Evolutionary conservation across 2,797 vertebrate species (phyloP).

Genomic region (Pelodytes ibericus): DNA sequence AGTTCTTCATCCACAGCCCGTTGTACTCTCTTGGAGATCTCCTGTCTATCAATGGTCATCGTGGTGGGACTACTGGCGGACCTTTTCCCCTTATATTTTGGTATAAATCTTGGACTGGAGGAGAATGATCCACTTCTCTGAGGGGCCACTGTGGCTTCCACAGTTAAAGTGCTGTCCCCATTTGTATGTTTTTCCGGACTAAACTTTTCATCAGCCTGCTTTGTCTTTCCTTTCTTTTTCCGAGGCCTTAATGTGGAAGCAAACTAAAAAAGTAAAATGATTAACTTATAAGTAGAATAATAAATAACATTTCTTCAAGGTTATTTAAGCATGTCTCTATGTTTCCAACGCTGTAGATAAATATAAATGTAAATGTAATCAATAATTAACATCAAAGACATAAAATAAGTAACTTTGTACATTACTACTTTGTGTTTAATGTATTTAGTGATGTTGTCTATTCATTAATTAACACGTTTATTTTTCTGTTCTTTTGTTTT

Average conservation of each 20-base stretch:
- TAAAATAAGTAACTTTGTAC: too few species aligned
- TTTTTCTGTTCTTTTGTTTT: too few species aligned
- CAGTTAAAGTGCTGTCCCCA: background rate
- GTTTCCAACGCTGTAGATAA: too few species aligned
- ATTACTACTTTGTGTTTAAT: too few species aligned
- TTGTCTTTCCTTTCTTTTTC: constrained; percentile 60
- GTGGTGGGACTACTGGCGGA: constrained; percentile 51
- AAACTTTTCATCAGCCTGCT: constrained; percentile 24
- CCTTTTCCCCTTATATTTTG: constrained; percentile 56
- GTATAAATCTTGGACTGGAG: background rate
- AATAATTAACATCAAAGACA: too few species aligned
- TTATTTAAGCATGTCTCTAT: too few species aligned
- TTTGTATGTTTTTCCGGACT: constrained; percentile 49
- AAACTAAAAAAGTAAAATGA: constrained; percentile 70
- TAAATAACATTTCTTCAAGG: too few species aligned
- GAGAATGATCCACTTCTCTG: constrained; percentile 66
- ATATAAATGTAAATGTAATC: too few species aligned
- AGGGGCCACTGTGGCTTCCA: constrained; percentile 30
- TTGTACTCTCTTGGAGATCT: constrained; percentile 59
- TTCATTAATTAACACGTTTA: too few species aligned
- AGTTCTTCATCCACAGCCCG: constrained; percentile 79
- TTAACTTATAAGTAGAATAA: too few species aligned
- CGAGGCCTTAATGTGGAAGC: constrained; percentile 80
- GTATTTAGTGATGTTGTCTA: too few species aligned
- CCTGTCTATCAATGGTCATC: constrained; percentile 54